These are phyloP conservation scores for Lepisosteus oculatus DNA, from an alignment of 2,113 vertebrate species.

Conservation along the genomic window DNA sequence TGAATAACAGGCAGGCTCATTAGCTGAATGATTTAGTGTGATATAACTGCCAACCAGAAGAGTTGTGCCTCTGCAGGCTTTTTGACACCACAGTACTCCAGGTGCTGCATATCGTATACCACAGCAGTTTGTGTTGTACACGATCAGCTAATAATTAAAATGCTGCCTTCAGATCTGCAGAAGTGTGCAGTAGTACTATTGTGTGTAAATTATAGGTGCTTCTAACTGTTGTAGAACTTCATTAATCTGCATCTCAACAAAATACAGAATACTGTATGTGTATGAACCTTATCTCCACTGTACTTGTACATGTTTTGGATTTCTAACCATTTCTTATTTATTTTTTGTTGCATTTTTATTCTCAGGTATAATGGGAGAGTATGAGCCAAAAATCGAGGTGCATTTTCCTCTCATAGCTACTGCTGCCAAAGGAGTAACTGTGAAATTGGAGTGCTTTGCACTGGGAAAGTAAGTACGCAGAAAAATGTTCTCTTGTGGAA, in stretches of 20 bases:
- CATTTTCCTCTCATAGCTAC: slow-evolving; percentile 86
- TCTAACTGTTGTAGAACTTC: neutral
- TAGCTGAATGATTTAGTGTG: slow-evolving; percentile 24
- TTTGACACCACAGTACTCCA: neutral
- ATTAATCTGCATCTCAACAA: neutral
- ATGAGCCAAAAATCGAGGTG: slow-evolving; percentile 97
- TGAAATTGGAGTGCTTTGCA: slow-evolving; percentile 94
- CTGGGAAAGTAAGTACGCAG: slow-evolving; percentile 91
- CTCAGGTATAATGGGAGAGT: slow-evolving; percentile 95
- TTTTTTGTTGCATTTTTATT: slow-evolving; percentile 38
- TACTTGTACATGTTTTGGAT: no score
- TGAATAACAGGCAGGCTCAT: slow-evolving; percentile 32
- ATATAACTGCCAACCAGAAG: slow-evolving; percentile 11
- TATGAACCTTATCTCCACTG: no score
- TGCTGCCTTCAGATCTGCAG: neutral
- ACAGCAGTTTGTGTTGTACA: neutral
- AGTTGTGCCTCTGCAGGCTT: neutral
- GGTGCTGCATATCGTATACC: neutral
- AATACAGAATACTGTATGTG: neutral
- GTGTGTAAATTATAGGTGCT: neutral
- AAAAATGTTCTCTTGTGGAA: neutral
- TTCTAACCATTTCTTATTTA: no score
- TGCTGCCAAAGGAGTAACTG: slow-evolving; percentile 83
- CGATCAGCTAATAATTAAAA: neutral
- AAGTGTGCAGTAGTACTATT: neutral